These are phyloP conservation scores for Chunga burmeisteri DNA, from an alignment of 2,113 vertebrate species.

Conservation along the genomic window DNA sequence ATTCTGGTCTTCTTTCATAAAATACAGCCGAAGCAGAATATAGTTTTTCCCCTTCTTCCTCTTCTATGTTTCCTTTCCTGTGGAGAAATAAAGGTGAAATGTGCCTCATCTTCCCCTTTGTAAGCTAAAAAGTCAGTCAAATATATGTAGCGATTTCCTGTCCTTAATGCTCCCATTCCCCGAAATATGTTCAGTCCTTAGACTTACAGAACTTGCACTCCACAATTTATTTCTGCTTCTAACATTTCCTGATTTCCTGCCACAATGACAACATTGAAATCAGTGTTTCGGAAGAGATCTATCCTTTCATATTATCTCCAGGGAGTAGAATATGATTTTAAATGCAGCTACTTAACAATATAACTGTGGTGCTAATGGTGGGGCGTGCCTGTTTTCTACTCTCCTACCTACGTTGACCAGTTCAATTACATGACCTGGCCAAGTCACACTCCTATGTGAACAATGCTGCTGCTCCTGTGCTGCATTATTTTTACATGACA, in stretches of 20 bases:
- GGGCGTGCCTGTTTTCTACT: constrained; percentile 24
- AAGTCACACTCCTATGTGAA: neutral
- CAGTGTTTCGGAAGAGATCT: neutral
- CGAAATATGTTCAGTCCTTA: neutral
- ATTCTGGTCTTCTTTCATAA: neutral
- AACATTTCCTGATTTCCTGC: neutral
- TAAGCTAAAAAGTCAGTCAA: neutral
- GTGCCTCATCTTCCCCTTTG: neutral
- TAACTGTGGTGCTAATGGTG: neutral
- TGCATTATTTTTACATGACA: neutral
- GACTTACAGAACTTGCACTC: neutral
- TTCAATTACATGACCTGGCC: neutral
- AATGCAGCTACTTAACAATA: neutral
- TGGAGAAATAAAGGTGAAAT: neutral
- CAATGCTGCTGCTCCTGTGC: constrained; percentile 20
- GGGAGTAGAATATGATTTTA: neutral
- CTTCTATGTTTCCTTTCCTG: neutral
- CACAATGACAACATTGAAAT: neutral
- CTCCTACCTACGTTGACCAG: neutral
- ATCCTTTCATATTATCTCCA: neutral
- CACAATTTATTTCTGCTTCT: neutral
- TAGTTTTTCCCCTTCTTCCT: neutral
- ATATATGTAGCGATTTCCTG: neutral
- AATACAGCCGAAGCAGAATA: neutral
- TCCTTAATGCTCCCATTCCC: neutral